phyloP scores from a whole-genome alignment of 2,888 invertebrate genomes.

The Gymnocheta viridis region DNA sequence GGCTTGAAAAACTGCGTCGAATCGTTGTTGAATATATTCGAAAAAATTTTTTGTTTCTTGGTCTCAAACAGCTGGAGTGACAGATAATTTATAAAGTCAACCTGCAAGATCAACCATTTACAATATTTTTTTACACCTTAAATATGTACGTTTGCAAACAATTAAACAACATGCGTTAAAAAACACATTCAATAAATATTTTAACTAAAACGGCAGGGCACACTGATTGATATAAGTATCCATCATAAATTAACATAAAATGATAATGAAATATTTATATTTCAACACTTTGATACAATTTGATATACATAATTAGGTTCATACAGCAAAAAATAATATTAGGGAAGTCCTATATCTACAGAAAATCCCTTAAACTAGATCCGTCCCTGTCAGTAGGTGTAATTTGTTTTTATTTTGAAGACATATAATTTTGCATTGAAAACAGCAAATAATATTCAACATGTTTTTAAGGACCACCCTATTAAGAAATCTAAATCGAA shows the following conservation, averaged over 20 bases:
- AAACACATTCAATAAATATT: slow-evolving; percentile 49
- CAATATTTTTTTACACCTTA: background rate
- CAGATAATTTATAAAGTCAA: background rate
- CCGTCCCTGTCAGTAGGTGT: no score
- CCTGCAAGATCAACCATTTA: slow-evolving; percentile 10
- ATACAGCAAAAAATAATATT: background rate
- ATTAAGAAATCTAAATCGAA: background rate
- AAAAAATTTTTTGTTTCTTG: no score
- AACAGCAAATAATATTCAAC: background rate
- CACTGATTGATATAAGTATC: slow-evolving; percentile 56
- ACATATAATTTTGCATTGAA: no score
- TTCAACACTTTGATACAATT: background rate
- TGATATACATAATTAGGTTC: background rate
- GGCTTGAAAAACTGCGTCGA: no score
- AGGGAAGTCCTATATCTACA: background rate
- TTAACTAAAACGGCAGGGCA: slow-evolving; percentile 26
- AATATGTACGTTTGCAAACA: slow-evolving; percentile 21
- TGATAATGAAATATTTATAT: slow-evolving; percentile 43
- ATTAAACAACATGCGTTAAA: slow-evolving; percentile 45
- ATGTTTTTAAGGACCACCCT: background rate
- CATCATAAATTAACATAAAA: slow-evolving; percentile 65
- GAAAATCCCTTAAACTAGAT: no score
- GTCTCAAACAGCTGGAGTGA: no score
- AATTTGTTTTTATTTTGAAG: no score
- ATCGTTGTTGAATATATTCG: no score